Evolutionary conservation across 2,888 invertebrate genomes (phyloP), one percentile per base, ranked within the genome.

Genomic region (Agrenia bidenticulata): DNA sequence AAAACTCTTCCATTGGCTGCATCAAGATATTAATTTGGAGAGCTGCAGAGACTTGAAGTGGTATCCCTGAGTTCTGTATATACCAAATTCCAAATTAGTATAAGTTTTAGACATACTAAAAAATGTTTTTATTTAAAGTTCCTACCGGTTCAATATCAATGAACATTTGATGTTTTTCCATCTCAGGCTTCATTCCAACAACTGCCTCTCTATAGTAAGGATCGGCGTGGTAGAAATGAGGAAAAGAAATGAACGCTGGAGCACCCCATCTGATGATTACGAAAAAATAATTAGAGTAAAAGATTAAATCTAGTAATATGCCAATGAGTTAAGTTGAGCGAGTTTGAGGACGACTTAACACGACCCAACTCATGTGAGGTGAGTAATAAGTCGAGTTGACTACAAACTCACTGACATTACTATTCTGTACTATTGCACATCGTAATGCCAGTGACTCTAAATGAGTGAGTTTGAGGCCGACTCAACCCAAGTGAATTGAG

Each of bases 231-330:
- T 88, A 84, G 81, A 92, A 92, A 79, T 94, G 92, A 0, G 94
- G 93, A 76, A 87, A 86, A 0, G 90, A 88, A 24, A 91, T 84
- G 80, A 88, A 89, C 0, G 89, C 87, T 0, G 94, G 93, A n/a
- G 92, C 90, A 58, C 88, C 88, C 80, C 83, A 87, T 68, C 88
- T 73, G 19, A 49, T 49, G 5, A 58, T 17, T 32, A 32, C 5
- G 32, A 41, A 61, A 37, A 73, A 71, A 15, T 57, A 19, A 39
- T 9, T 11, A 39, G 39, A 39, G 15, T 9, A 39, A 39, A 39
- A 11, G 15, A 39, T 39, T 15, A 39, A 11, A 15, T 11, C 39
- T 11, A 39, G 39, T 39, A 39, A 39, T n/a, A n/a, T n/a, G n/a
- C n/a, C n/a, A n/a, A n/a, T n/a, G n/a, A n/a, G n/a, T n/a, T n/a